Evolutionary conservation across 1,140 invertebrate genomes (phyloP).

Genomic region (Popillia japonica): DNA sequence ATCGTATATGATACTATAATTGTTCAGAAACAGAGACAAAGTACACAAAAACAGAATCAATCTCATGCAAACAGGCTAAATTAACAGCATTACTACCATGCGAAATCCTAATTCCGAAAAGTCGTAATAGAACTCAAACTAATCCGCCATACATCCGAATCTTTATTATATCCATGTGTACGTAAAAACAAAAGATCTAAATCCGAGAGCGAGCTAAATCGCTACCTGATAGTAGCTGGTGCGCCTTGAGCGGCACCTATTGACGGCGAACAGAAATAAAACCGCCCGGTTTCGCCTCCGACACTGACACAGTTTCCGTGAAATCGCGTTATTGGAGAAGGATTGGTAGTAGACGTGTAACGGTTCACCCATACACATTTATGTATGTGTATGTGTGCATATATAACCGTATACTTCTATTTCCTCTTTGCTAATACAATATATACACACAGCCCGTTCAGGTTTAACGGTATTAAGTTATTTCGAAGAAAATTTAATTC

Average conservation of each 20-base stretch:
- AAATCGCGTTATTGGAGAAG: neutral
- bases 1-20: too few species aligned
- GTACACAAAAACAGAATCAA: neutral
- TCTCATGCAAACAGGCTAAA: neutral
- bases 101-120: neutral
- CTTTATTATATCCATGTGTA: neutral
- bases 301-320: neutral
- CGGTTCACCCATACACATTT: neutral
- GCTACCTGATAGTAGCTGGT: neutral
- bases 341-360: neutral
- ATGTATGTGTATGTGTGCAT: neutral
- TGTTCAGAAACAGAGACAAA: too few species aligned
- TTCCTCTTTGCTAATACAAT: neutral
- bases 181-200: neutral
- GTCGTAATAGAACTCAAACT: neutral
- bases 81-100: neutral
- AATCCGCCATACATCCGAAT: neutral
- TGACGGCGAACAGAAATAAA: neutral
- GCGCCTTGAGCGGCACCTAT: neutral
- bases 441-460: neutral
- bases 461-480: slow-evolving; percentile 1
- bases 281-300: neutral
- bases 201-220: neutral
- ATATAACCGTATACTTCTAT: neutral
- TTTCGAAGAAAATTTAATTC: neutral